These are phyloP conservation scores for Hapalemur alaotrensis DNA, from an alignment of 2,797 vertebrate genomes.

Conservation along the genomic window DNA sequence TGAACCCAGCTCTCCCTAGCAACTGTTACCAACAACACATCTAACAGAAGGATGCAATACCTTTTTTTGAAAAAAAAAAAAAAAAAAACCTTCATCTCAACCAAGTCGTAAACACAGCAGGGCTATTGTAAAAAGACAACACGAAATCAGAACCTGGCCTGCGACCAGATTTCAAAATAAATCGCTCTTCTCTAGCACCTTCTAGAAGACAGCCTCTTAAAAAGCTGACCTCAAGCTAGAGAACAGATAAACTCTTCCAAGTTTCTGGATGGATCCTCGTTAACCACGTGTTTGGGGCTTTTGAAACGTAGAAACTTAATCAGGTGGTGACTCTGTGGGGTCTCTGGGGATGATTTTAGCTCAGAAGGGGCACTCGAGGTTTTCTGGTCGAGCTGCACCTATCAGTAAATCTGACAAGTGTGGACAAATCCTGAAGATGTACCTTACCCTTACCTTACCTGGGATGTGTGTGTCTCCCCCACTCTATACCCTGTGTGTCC, in stretches of 20 bases:
- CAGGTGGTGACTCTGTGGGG: background rate
- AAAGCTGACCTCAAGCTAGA: background rate
- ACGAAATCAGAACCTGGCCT: conserved; percentile 45
- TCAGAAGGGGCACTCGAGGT: background rate
- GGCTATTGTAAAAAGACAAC: conserved; percentile 8
- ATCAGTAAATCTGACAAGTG: background rate
- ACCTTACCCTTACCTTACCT: background rate
- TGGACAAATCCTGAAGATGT: background rate
- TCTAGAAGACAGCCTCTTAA: conserved; percentile 50
- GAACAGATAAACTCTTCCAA: background rate
- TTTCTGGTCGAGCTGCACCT: background rate
- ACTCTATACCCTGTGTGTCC: background rate
- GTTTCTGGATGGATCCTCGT: background rate
- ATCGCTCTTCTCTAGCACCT: background rate
- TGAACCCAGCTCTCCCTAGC: conserved; percentile 84
- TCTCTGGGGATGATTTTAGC: background rate
- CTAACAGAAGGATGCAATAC: conserved; percentile 86
- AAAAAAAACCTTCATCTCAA: background rate
- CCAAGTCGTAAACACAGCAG: conserved; percentile 65
- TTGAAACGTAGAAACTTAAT: background rate
- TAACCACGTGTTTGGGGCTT: background rate
- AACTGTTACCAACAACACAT: conserved; percentile 86
- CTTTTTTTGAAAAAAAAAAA: conserved; percentile 74
- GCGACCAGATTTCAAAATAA: conserved; percentile 55
- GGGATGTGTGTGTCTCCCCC: background rate